Evolutionary conservation across 2,113 vertebrate species (phyloP).

Genomic region (Ploceus nigricollis): DNA sequence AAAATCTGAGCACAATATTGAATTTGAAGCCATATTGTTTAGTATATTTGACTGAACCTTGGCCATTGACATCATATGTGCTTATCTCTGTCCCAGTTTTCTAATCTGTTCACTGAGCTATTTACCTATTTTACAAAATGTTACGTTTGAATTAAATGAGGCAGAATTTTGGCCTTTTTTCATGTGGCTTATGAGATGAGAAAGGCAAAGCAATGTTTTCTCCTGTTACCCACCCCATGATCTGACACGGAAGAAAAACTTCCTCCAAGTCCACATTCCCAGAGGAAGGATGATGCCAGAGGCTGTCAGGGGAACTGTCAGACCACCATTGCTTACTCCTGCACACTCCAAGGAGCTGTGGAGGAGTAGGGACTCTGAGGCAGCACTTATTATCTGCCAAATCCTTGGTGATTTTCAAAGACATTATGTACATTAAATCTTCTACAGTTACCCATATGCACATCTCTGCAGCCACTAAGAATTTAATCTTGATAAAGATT

Average conservation of each 20-base stretch:
- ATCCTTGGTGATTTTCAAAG: neutral
- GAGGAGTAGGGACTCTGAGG: no score
- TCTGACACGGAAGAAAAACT: neutral
- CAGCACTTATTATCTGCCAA: neutral
- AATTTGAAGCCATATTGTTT: neutral
- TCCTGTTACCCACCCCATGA: neutral
- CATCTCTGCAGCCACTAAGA: neutral
- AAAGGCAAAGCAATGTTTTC: neutral
- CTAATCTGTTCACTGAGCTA: neutral
- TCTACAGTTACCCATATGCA: neutral
- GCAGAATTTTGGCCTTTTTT: neutral
- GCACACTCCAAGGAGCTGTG: accelerated
- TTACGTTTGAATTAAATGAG: neutral
- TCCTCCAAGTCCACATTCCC: neutral
- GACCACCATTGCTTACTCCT: neutral
- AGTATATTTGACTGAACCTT: neutral
- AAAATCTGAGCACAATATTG: neutral
- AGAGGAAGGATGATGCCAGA: neutral
- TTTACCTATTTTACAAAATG: neutral
- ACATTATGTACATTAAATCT: accelerated
- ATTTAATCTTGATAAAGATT: neutral
- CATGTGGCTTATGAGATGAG: neutral
- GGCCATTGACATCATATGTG: neutral
- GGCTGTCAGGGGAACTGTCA: neutral
- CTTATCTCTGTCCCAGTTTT: neutral